Evolutionary conservation across 2,797 vertebrate species (phyloP), one percentile per base, ranked within the genome.

Genomic region (Phataginus tetradactyla): DNA sequence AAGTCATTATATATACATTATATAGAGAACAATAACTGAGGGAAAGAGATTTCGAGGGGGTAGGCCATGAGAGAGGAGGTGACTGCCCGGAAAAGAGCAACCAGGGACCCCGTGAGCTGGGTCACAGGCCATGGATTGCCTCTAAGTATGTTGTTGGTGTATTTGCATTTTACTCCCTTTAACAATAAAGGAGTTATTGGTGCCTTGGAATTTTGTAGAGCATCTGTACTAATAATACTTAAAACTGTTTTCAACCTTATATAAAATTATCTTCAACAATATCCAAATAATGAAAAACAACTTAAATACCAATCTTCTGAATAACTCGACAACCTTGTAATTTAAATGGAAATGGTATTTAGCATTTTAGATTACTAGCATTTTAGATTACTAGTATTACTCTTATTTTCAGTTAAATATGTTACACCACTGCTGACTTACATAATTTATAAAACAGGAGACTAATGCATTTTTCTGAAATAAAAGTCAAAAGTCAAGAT

Each of bases 251-350:
- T 51, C 79, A 84, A 23, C 25, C 12, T 3, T 68, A 49, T 51
- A 74, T 57, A 64, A 39, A 66, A 78, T 55, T 78, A 59, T 32
- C 42, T 86, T 71, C 49, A 45, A 5, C 37, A 90, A 39, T 61
- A 90, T 80, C 87, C 21, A 84, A 79, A 74, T 66, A 86, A 83
- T 79, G 57, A 90, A 83, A 86, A 90, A n/a, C 49, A 92, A 49
- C 23, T 61, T 86, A 81, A 86, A 86, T 75, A 63, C 20, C 42
- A 83, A 57, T 10, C n/a, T 77, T 74, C 29, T 12, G 85, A 77
- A 57, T 72, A 10, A 86, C 12, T 25, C 63, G 45, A 84, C 29
- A 39, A 74, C 15, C 32, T 32, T 79, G 7, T 79, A 84, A 74
- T 53, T 90, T 59, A 95, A 79, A 75, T 84, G 51, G 42, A 84